phyloP scores from a whole-genome alignment of 2,797 vertebrate genomes.

The Anomalospiza imberbis region DNA sequence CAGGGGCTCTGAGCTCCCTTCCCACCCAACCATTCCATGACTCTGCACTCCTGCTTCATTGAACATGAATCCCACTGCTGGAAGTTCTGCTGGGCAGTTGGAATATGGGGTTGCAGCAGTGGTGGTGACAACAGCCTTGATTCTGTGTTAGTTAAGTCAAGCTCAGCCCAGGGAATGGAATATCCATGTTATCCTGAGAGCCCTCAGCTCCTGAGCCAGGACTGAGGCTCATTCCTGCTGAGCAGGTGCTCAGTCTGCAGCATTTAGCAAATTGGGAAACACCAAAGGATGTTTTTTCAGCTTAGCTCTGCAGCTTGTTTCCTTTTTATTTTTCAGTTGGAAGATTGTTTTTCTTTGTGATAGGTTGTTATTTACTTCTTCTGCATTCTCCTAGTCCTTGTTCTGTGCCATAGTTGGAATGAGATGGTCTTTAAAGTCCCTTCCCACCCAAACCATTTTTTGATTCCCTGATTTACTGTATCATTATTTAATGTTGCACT shows the following conservation, averaged over 20 bases:
- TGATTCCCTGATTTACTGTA: neutral
- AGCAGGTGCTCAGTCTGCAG: neutral
- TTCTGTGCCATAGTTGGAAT: neutral
- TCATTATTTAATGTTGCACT: neutral
- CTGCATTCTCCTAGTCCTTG: neutral
- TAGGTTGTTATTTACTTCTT: neutral
- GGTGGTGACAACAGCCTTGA: accelerated
- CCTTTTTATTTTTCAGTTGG: neutral
- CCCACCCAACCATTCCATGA: accelerated
- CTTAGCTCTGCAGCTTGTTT: neutral
- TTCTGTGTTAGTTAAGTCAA: accelerated
- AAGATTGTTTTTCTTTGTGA: neutral
- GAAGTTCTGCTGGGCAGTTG: accelerated
- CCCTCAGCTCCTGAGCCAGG: neutral
- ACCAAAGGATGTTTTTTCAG: neutral
- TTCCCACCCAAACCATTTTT: neutral
- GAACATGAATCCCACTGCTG: accelerated
- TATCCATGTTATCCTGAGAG: neutral
- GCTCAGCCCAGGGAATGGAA: no score
- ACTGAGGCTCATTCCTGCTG: no score
- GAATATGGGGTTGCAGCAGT: neutral
- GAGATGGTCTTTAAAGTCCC: neutral
- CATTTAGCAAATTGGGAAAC: neutral
- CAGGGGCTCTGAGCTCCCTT: accelerated
- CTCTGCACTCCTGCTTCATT: neutral